Base-by-base conservation (phyloP, 1,140 invertebrate species). In the Meloidogyne chitwoodi region DNA sequence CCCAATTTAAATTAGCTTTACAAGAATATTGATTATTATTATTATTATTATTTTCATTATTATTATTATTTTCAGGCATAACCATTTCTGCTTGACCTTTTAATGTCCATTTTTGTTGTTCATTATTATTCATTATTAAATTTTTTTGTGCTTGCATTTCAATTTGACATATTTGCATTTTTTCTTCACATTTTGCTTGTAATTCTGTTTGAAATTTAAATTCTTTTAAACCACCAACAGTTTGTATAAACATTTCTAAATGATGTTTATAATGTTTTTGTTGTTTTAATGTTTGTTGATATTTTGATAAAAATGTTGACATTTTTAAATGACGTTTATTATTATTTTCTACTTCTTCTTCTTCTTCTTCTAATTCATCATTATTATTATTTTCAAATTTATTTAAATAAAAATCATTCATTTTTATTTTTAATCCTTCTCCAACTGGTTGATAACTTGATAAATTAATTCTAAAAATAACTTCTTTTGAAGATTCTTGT, bases 351-450 rank as follows among this genome's bases (percentile, higher is more conserved):
- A 67, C 11, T 56, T 81, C 78, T n/a, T 29, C 73, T 27, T 77
- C 26, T 26, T 76, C 48, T 22, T 72, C 19, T 27, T 61, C n/a
- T 44, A 22, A 26, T 22, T 71, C 26, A 19, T 71, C 69, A 19
- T 44, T 61, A 12, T 72, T 0, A 48, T 26, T 41, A 34, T 68
- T 73, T 29, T 71, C 5, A 63, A 75, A 75, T 34, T 75, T 29
- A 12, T 76, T 41, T 27, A 34, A 22, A 68, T 73, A 79, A 79
- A 79, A 79, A 29, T 80, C 64, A n/a, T n/a, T 56, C 48, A 56
- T 48, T 27, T 44, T 26, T 26, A 79, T 12, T 56, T 79, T 29
- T 16, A 38, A 27, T 22, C 41, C 48, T n/a, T 74, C n/a, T 73
- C 29, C 27, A 44, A 63, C 6, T 65, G 80, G 80, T 41, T 81